Evolutionary conservation across 2,888 invertebrate genomes (phyloP).

Genomic region (Odontomyia ornata): DNA sequence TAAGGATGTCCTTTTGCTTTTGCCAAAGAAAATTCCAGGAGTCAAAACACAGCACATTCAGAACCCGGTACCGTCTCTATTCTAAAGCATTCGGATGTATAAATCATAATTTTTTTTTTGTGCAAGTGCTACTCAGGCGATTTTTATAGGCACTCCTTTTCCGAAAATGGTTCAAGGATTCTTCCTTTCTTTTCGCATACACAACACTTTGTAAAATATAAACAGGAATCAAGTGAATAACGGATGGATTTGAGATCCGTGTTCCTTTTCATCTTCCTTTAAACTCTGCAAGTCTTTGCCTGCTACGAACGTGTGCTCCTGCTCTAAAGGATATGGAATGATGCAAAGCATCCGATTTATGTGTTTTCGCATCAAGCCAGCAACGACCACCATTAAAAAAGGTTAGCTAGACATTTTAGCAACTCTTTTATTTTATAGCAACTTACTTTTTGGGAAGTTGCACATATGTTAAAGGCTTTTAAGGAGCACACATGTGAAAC

Average conservation of each 20-base stretch:
- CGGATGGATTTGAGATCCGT: background rate
- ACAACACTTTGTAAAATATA: background rate
- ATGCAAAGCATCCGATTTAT: conserved; percentile 1
- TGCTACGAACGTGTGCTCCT: too few relatives aligned
- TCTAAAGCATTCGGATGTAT: background rate
- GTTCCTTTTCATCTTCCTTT: background rate
- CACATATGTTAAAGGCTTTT: background rate
- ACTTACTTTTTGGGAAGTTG: background rate
- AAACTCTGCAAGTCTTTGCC: too few relatives aligned
- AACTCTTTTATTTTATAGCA: background rate
- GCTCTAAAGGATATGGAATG: background rate
- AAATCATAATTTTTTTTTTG: conserved; percentile 1
- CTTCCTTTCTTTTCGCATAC: background rate
- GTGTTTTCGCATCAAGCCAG: background rate
- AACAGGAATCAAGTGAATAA: background rate
- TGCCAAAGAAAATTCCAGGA: background rate
- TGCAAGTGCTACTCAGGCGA: conserved; percentile 1
- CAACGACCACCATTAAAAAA: conserved; percentile 2
- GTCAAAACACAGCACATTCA: background rate
- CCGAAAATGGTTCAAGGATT: conserved; percentile 15
- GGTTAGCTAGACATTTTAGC: background rate
- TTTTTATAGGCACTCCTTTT: conserved; percentile 14
- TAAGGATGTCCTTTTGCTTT: background rate
- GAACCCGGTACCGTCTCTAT: too few relatives aligned
- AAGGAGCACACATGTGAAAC: conserved; percentile 1